Evolutionary conservation across 2,888 invertebrate species (phyloP).

Genomic region (Caenorhabditis sp.): DNA sequence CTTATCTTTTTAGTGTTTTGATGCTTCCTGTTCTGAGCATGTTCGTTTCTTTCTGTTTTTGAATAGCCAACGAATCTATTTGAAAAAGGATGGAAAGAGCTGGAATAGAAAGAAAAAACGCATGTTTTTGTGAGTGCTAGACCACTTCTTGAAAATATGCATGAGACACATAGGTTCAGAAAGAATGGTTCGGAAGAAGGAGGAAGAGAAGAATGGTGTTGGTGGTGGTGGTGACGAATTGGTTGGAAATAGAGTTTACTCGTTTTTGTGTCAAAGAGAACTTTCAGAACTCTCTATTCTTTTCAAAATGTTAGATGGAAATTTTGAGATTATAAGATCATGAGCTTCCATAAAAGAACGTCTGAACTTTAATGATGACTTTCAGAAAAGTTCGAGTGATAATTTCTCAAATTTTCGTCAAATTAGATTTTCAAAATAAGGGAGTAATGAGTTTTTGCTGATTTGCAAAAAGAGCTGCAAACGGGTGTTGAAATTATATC

Average conservation of each 20-base stretch:
- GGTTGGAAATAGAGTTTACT: constrained; percentile 23
- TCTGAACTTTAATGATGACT: too few relatives aligned
- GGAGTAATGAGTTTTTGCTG: too few relatives aligned
- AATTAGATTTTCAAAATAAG: too few relatives aligned
- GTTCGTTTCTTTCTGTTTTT: neutral
- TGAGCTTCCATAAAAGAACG: too few relatives aligned
- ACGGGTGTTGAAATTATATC: too few relatives aligned
- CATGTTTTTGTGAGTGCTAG: constrained; percentile 37
- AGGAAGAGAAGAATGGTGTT: constrained; percentile 7
- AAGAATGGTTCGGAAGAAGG: constrained; percentile 14
- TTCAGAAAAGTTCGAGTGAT: too few relatives aligned
- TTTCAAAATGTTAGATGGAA: neutral
- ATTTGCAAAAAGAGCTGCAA: too few relatives aligned
- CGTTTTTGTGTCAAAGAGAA: constrained; percentile 6
- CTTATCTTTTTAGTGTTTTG: constrained; percentile 36
- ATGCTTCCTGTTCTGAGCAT: neutral
- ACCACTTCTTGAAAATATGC: constrained; percentile 37
- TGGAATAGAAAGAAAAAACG: neutral
- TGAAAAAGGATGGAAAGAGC: neutral
- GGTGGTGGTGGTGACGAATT: constrained; percentile 12
- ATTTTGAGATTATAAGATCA: neutral
- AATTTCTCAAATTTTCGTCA: too few relatives aligned
- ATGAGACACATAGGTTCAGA: constrained; percentile 28
- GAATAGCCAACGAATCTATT: constrained; percentile 14
- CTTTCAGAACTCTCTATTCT: neutral